Evolutionary conservation across 2,888 invertebrate species (phyloP).

Genomic region (Tupiocoris notatus): DNA sequence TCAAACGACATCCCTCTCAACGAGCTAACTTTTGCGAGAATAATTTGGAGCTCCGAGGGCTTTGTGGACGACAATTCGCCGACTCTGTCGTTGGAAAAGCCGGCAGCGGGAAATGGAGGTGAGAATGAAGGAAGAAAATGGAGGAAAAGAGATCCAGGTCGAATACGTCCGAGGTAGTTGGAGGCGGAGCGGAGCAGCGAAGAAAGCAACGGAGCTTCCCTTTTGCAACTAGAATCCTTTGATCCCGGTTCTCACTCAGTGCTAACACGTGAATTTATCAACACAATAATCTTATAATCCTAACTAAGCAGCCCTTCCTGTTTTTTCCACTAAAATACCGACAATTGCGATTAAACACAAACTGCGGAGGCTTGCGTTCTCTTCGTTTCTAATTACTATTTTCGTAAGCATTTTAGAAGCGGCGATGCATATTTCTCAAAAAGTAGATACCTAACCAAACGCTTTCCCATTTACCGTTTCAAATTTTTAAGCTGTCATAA

Average conservation of each 20-base stretch:
- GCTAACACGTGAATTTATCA: conserved; percentile 36
- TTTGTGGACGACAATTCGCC: conserved; percentile 35
- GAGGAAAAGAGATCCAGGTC: conserved; percentile 25
- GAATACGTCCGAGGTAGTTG: not conserved
- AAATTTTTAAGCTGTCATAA: no score
- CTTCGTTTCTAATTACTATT: no score
- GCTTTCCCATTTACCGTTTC: no score
- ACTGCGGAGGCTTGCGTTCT: no score
- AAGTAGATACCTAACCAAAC: no score
- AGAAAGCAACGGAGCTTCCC: conserved; percentile 17
- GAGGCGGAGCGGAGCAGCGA: not conserved
- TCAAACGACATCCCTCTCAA: conserved; percentile 36
- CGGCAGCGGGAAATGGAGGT: not conserved
- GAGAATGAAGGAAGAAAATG: not conserved
- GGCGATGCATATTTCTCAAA: no score
- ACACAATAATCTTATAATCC: conserved; percentile 27
- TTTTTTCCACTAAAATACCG: not conserved
- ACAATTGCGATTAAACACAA: no score
- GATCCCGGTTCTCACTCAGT: conserved; percentile 34
- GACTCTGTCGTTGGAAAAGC: not conserved
- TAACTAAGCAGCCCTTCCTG: not conserved
- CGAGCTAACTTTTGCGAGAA: conserved; percentile 38
- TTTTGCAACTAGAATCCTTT: conserved; percentile 37
- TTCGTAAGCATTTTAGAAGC: no score
- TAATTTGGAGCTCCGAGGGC: conserved; percentile 37